phyloP scores from a whole-genome alignment of 2,797 vertebrate species.

The Morus bassanus region DNA sequence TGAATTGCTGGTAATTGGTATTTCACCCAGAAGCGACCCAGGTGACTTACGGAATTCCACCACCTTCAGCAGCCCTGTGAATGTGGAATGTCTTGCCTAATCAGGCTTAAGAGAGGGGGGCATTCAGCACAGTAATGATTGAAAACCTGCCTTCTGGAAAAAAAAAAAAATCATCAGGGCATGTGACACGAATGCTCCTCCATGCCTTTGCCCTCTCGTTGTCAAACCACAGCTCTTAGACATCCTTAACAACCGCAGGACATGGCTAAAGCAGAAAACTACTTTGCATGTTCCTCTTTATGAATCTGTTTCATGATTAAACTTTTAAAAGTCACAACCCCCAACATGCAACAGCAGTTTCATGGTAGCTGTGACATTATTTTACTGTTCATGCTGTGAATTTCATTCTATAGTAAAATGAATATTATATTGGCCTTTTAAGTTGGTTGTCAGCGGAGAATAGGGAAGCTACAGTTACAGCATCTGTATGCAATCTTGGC shows the following conservation, averaged over 20 bases:
- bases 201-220: background rate
- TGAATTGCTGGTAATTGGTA: conserved; percentile 23
- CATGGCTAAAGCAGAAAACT: background rate
- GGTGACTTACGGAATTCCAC: conserved; percentile 14
- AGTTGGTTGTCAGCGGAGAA: conserved; percentile 51
- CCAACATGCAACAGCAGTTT: background rate
- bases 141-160: background rate
- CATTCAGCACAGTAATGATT: background rate
- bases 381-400: conserved; percentile 23
- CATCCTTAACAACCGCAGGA: background rate
- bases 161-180: background rate
- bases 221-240: background rate
- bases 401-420: conserved; percentile 49
- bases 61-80: background rate
- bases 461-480: conserved; percentile 28
- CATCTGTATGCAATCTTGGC: conserved; percentile 40
- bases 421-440: conserved; percentile 54
- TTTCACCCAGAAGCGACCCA: conserved; percentile 48
- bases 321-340: conserved; percentile 4
- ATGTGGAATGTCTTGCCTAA: conserved; percentile 19
- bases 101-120: background rate
- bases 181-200: background rate
- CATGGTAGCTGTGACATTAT: conserved; percentile 42
- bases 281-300: background rate
- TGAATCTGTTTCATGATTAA: background rate